phyloP scores from a whole-genome alignment of 1,140 invertebrate genomes.

The Geopemphigus sp. region DNA sequence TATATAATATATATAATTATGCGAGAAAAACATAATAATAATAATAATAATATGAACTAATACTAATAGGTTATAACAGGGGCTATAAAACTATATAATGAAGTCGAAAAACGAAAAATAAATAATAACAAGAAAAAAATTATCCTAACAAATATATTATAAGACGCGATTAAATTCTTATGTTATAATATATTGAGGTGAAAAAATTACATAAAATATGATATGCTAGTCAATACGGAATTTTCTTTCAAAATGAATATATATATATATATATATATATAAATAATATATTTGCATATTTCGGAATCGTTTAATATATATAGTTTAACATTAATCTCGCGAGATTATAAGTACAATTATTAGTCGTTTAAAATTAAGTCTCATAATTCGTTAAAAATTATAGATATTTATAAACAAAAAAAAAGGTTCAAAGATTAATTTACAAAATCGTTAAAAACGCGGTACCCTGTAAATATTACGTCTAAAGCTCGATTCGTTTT shows the following conservation, averaged over 20 bases:
- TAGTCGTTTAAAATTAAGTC: conserved; percentile 32
- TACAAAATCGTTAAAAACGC: conserved; percentile 30
- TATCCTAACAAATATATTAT: not conserved
- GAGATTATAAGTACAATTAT: conserved; percentile 41
- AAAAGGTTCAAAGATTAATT: conserved; percentile 21
- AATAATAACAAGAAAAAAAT: conserved; percentile 17
- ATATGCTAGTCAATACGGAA: conserved; percentile 20
- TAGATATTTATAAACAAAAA: too few species aligned
- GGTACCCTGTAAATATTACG: conserved; percentile 36
- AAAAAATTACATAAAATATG: conserved; percentile 27
- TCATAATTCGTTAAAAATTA: conserved; percentile 14
- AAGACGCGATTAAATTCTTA: too few species aligned
- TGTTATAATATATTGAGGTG: not conserved
- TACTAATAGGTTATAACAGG: conserved; percentile 33
- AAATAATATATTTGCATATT: too few species aligned
- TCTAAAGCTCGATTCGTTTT: conserved; percentile 16
- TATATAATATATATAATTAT: not conserved
- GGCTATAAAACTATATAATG: conserved; percentile 42
- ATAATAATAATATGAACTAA: conserved; percentile 1
- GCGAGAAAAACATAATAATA: conserved; percentile 23
- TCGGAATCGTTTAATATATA: too few species aligned
- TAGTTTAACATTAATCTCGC: too few species aligned
- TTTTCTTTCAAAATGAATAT: not conserved
- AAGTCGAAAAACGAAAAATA: conserved; percentile 22
- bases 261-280: too few species aligned